Evolutionary conservation across 2,888 invertebrate genomes (phyloP).

Genomic region (Pemphredon lugubris): DNA sequence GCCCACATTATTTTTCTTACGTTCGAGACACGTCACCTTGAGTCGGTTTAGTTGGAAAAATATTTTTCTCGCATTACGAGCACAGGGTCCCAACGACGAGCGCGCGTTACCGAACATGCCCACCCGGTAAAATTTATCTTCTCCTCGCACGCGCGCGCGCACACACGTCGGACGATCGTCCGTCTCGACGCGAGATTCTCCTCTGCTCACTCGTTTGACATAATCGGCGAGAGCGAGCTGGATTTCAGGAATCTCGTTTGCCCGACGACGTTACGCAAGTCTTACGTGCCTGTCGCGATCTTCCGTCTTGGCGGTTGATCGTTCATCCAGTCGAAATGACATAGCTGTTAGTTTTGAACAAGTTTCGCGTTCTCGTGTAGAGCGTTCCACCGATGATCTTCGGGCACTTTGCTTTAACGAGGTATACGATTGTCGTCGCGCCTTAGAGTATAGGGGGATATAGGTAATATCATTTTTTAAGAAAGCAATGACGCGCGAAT

Average conservation of each 20-base stretch:
- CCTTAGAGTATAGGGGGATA: no score
- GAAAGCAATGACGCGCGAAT: no score
- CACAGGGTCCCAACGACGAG: slow-evolving; percentile 23
- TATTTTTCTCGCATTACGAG: slow-evolving; percentile 37
- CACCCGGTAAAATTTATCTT: slow-evolving; percentile 54
- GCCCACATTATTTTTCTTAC: no score
- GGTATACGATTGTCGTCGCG: background rate
- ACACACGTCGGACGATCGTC: slow-evolving; percentile 22
- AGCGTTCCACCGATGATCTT: slow-evolving; percentile 14
- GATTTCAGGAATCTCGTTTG: slow-evolving; percentile 63
- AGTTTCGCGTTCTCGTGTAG: slow-evolving; percentile 36
- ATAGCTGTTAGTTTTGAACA: slow-evolving; percentile 36
- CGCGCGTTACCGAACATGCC: slow-evolving; percentile 46
- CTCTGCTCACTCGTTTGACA: slow-evolving; percentile 37
- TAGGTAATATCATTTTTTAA: no score
- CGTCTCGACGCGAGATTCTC: slow-evolving; percentile 27
- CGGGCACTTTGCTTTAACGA: background rate
- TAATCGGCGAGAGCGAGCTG: slow-evolving; percentile 54
- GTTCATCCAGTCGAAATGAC: slow-evolving; percentile 39
- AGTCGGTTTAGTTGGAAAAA: slow-evolving; percentile 2
- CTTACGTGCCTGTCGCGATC: slow-evolving; percentile 57
- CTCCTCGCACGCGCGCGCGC: slow-evolving; percentile 29
- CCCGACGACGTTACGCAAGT: slow-evolving; percentile 60
- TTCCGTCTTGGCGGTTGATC: slow-evolving; percentile 47
- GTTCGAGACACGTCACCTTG: no score